Evolutionary conservation across 1,140 invertebrate species (phyloP).

Genomic region (Drosophila gunungcola): DNA sequence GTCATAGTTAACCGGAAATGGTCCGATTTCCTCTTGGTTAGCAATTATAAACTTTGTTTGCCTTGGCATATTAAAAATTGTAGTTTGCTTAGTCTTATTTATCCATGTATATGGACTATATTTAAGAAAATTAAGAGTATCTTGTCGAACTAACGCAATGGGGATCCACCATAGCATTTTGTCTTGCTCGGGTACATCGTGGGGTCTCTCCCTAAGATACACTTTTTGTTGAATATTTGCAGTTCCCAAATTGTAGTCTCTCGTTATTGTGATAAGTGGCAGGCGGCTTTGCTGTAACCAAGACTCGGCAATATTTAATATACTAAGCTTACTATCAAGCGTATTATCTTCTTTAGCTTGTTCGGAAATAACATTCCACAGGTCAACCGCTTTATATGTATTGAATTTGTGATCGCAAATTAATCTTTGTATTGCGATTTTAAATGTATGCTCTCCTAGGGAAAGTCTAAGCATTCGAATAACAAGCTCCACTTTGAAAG

Average conservation of each 20-base stretch:
- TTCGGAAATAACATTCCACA: conserved; percentile 91
- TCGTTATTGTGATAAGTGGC: conserved; percentile 90
- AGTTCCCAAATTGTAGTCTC: conserved; percentile 88
- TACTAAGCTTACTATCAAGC: conserved; percentile 86
- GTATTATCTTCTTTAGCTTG: conserved; percentile 87
- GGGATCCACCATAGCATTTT: conserved; percentile 90
- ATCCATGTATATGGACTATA: conserved; percentile 87
- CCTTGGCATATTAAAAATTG: conserved; percentile 85
- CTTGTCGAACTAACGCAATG: conserved; percentile 86
- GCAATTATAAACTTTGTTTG: conserved; percentile 89
- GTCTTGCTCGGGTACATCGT: conserved; percentile 88
- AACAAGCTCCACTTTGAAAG: conserved; percentile 92
- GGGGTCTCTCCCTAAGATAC: conserved; percentile 88
- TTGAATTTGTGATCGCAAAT: conserved; percentile 89
- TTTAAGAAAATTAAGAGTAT: conserved; percentile 86
- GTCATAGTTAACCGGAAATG: conserved; percentile 94
- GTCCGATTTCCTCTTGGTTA: conserved; percentile 93
- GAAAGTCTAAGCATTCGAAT: conserved; percentile 97
- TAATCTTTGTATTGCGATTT: conserved; percentile 90
- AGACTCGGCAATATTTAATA: conserved; percentile 89
- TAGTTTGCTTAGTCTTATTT: conserved; percentile 85
- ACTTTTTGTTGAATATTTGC: conserved; percentile 89
- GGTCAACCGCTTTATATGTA: conserved; percentile 91
- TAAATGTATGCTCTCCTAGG: conserved; percentile 92
- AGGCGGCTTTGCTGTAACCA: conserved; percentile 93